These are phyloP conservation scores for Tipula helvola DNA, from an alignment of 2,888 invertebrate genomes.

Conservation along the genomic window DNA sequence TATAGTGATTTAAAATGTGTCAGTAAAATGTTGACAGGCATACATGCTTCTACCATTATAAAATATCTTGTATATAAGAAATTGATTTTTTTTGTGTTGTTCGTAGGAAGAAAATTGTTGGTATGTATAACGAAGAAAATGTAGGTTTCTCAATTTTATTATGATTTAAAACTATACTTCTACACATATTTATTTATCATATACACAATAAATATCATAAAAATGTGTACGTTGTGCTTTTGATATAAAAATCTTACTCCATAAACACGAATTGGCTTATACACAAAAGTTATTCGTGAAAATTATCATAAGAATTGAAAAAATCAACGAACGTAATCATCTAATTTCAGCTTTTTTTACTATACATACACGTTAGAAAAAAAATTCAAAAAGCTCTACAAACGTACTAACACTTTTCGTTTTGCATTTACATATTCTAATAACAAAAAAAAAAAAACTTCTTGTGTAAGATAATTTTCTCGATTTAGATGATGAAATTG, in stretches of 20 bases:
- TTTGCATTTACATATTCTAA: background rate
- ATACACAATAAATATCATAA: background rate
- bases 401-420: background rate
- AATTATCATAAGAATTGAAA: background rate
- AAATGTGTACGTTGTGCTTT: background rate
- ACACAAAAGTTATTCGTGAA: background rate
- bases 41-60: background rate
- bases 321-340: background rate
- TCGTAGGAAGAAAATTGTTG: background rate
- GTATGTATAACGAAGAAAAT: background rate
- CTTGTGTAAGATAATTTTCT: background rate
- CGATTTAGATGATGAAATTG: background rate
- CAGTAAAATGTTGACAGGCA: background rate
- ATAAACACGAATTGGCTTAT: background rate
- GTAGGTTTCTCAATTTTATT: background rate
- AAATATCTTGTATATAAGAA: background rate
- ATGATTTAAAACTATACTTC: background rate
- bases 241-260: background rate
- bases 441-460: background rate
- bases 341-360: background rate
- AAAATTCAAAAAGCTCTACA: background rate
- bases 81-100: background rate
- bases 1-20: background rate
- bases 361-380: background rate
- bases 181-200: background rate